Evolutionary conservation across 2,797 vertebrate species (phyloP).

Genomic region (Psittacula echo): DNA sequence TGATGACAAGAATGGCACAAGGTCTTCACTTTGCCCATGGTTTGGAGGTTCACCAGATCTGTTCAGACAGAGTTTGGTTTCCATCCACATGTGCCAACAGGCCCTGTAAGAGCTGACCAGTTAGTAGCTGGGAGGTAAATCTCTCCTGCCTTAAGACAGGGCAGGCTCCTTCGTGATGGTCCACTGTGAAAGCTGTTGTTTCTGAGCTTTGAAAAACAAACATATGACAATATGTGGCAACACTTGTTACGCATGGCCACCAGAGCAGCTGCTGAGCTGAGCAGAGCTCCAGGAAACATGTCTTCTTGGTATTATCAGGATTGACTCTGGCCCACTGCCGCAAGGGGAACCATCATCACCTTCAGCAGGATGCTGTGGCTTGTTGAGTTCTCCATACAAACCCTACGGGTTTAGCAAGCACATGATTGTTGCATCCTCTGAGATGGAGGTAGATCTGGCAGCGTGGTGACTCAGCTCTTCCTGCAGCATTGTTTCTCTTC

Average conservation of each 20-base stretch:
- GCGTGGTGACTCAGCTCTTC: fast-evolving
- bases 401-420: fast-evolving
- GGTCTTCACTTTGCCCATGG: not conserved
- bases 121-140: not conserved
- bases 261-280: not conserved
- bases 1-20: not conserved
- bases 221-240: not conserved
- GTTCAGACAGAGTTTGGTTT: not conserved
- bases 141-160: not conserved
- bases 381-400: not conserved
- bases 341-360: not conserved
- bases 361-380: not conserved
- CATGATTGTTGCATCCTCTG: not conserved
- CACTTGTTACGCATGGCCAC: not conserved
- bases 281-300: not conserved
- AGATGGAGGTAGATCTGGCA: not conserved
- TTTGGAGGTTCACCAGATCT: not conserved
- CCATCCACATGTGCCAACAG: not conserved
- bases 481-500: not conserved
- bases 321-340: not conserved
- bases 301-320: not conserved
- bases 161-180: not conserved
- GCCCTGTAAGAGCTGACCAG: not conserved
- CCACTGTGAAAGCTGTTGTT: not conserved
- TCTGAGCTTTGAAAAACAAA: not conserved